Evolutionary conservation across 2,797 vertebrate species (phyloP).

Genomic region (Eulemur albifrons): DNA sequence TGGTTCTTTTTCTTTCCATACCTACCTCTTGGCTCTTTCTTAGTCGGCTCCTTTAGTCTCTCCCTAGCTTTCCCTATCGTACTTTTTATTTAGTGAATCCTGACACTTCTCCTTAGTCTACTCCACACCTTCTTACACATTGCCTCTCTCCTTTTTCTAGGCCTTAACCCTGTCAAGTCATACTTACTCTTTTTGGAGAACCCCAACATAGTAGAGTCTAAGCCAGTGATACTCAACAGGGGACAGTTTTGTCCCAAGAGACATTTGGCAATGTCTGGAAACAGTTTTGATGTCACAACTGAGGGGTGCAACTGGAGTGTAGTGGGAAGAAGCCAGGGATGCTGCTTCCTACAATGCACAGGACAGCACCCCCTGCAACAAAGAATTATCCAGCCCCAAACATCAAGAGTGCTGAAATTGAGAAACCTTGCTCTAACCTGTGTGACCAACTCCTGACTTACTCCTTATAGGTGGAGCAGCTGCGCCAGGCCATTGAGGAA

Average conservation of each 20-base stretch:
- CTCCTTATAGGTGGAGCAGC: constrained; percentile 89
- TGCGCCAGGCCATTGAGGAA: constrained; percentile 94
- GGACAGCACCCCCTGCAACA: neutral
- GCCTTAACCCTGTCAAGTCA: constrained; percentile 4
- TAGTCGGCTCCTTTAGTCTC: neutral
- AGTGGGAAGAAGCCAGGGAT: neutral
- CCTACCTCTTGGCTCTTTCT: neutral
- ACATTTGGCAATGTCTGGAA: neutral
- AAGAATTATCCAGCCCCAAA: constrained; percentile 12
- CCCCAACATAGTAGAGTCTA: neutral
- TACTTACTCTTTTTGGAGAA: neutral
- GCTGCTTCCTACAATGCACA: neutral
- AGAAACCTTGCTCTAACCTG: neutral
- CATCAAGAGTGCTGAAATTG: neutral
- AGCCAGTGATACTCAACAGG: neutral
- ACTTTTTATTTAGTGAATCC: constrained; percentile 23
- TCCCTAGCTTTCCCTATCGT: neutral
- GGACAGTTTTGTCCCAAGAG: neutral
- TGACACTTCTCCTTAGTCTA: neutral
- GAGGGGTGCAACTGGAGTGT: neutral
- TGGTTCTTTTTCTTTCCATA: neutral
- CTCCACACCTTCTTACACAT: neutral
- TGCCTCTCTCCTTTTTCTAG: neutral
- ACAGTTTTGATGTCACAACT: neutral
- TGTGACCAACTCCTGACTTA: constrained; percentile 31